These are phyloP conservation scores for Muricea muricata DNA, from an alignment of 92 coral and sea anemone species.

Conservation along the genomic window DNA sequence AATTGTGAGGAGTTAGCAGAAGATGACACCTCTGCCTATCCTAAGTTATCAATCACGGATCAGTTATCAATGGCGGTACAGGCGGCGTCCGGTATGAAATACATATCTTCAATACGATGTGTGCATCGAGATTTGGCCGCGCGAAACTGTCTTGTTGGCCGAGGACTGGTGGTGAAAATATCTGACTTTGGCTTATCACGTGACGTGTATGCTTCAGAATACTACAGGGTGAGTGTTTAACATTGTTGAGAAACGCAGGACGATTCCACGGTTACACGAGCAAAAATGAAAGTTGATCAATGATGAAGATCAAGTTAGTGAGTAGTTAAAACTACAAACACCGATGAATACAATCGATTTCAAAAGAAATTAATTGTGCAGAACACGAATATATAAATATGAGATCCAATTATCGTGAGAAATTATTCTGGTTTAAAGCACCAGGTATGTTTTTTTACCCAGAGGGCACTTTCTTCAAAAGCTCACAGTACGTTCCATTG, in stretches of 20 bases:
- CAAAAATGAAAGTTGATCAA: too few species aligned
- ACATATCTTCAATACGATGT: conserved; percentile 78
- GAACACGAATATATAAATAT: too few species aligned
- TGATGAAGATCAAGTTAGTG: too few species aligned
- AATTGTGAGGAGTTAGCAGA: conserved; percentile 29
- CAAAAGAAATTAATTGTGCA: too few species aligned
- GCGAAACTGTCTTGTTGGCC: conserved; percentile 86
- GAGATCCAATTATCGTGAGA: too few species aligned
- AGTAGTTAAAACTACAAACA: too few species aligned
- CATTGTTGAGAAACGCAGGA: neutral
- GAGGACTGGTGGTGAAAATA: conserved; percentile 80
- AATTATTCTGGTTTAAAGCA: too few species aligned
- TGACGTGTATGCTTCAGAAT: conserved; percentile 82
- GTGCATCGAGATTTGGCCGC: conserved; percentile 96
- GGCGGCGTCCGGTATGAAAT: conserved; percentile 87
- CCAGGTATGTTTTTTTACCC: too few species aligned
- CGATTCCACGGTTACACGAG: too few species aligned
- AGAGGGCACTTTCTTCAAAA: too few species aligned
- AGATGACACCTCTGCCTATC: conserved; percentile 5
- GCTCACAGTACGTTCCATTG: neutral
- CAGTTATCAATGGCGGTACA: conserved; percentile 74
- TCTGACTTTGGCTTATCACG: conserved; percentile 99
- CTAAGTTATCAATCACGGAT: conserved; percentile 76
- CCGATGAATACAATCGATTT: too few species aligned
- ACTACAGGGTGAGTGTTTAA: conserved; percentile 77